Base-by-base conservation (phyloP, 2,888 invertebrate genomes). In the Entomobrya multifasciata region DNA sequence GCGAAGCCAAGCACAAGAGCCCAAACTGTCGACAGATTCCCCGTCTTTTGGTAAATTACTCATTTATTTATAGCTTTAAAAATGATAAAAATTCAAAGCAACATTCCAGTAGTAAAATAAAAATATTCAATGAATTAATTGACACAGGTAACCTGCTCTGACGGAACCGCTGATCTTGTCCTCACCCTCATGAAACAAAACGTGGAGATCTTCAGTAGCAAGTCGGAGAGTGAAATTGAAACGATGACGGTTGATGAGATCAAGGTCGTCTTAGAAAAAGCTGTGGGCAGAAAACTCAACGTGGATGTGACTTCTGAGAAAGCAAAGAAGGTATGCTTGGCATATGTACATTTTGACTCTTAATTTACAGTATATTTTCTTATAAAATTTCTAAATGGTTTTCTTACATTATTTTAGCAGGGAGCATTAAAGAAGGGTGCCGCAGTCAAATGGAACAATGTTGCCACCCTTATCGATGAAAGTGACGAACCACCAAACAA, bases 1-100 rank as follows among this genome's bases (percentile, higher is more conserved):
- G 90, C 60, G 89, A 90, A 70, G 89, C 89, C 6, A 88, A 89
- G 55, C 90, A 90, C 62, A 87, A 88, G 67, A 90, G 87, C 65
- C 88, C 89, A 49, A 89, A 88, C 22, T 90, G 88, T 57, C 84
- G 87, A 15, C 84, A 89, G 41, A 89, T 90, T 67, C 90, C 90
- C 5, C 82, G 89, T n/a, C 82, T 90, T 41, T 86, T 80, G 78
- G 90, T 90, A 84, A 62, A 10, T 57, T 72, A 20, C 52, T 15
- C 22, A 57, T 6, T 86, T 72, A 13, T 36, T n/a, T n/a, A n/a
- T n/a, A n/a, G n/a, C n/a, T n/a, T n/a, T n/a, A n/a, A n/a, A n/a
- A n/a, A n/a, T n/a, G n/a, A n/a, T n/a, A n/a, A n/a, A n/a, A n/a
- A n/a, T n/a, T n/a, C n/a, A n/a, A n/a, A n/a, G n/a, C n/a, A n/a